Base-by-base conservation (phyloP, 2,113 vertebrate genomes). In the Etia nguti region DNA sequence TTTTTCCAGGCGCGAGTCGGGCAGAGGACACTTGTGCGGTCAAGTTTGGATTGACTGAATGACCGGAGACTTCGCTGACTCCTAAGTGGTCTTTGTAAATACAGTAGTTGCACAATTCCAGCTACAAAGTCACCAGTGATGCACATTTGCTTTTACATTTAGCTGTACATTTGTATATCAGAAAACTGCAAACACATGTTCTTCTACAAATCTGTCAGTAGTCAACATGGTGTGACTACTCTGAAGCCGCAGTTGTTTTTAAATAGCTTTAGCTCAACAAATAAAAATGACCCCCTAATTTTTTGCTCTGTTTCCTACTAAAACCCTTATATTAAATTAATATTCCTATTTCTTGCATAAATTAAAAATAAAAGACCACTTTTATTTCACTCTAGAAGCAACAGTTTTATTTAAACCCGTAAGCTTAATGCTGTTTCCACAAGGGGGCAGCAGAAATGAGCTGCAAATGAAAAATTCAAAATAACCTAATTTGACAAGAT, bases 101-200 rank as follows among this genome's bases (percentile, higher is more conserved):
- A n/a, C n/a, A n/a, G n/a, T n/a, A 68, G 57, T 59, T 89, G 41
- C 6, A 34, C 20, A 77, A n/a, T 77, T 77, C 26, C 46, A 77
- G 46, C 26, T 34, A 31, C 46, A 52, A 77, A 34, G 18, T n/a
- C 20, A 22, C 54, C 46, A 52, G 41, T 3, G 85, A 56, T 57
- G 82, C 80, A 79, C 86, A 46, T 73, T 85, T 70, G 50, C 79
- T 62, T 31, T 41, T 60, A n/a, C 34, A 18, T 26, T 38, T 73
- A 22, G 87, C 88, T 84, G 80, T 60, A 50, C 75, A 85, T 85
- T 84, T 90, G 38, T 85, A 24, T 62, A 88, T 85, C 77, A 82
- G 73, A 20, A 88, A 89, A 89, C 83, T 89, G 83, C 81, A 70
- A 81, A 88, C 86, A 90, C 57, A 41, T 89, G 84, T 90, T 90